Base-by-base conservation (phyloP, 2,113 vertebrate species). In the Elephas maximus region DNA sequence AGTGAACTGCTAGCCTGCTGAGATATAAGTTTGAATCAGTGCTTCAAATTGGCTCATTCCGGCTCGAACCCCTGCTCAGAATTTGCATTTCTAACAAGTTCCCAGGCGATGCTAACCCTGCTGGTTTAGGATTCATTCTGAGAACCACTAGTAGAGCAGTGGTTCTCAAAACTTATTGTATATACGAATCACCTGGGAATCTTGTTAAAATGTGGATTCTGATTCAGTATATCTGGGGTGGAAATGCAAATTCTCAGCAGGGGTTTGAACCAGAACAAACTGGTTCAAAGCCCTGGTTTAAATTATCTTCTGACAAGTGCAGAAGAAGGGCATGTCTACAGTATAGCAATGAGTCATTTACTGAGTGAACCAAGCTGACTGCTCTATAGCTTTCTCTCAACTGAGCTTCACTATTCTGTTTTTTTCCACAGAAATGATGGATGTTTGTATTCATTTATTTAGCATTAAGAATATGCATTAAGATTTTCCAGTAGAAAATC, bases 401-500 rank as follows among this genome's bases (percentile, higher is more conserved):
- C 12, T 28, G 1, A 11, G 48, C 9, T 69, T 93, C 21, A 71
- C 2, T 83, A 33, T n/a, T 86, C 23, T 69, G 11, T 4, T 8
- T 30, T 67, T 95, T 79, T 30, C n/a, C 44, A n/a, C 2, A 74
- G n/a, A 79, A 91, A 57, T 78, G 48, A 86, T 60, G 76, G 33
- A 67, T 76, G 44, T 33, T 74, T 94, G 30, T 84, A 57, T 57
- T 57, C 12, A 57, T 57, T 57, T 57, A 57, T 60, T 93, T 69
- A 74, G 93, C 30, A 80, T n/a, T 77, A 90, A 74, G 3, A 23
- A n/a, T 53, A 62, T 48, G 3, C 33, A 93, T 37, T 95, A 76
- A 48, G 6, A 69, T 76, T 87, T 91, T 77, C 53, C 12, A 89
- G 23, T 18, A 88, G 26, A 87, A 90, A 95, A 63, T 85, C 84